Evolutionary conservation across 2,888 invertebrate genomes (phyloP), one percentile per base, ranked within the genome.

Genomic region (Pardosa pseudoannulata): DNA sequence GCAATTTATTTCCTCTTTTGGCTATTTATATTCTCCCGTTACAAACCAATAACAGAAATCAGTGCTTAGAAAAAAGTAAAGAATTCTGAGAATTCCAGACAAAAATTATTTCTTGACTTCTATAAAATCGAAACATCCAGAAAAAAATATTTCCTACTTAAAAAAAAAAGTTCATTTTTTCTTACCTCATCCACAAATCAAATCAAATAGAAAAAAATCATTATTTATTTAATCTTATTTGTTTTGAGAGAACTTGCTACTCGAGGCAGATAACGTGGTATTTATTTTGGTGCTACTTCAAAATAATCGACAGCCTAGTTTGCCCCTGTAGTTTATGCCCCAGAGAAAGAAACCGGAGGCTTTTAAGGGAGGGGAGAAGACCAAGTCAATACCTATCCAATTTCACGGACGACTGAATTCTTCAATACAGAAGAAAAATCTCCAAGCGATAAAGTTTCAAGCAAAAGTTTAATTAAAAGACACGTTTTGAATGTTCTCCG

Each of bases 381-480:
- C 28, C 68, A 56, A 82, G 75, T 75, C 82, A 76, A 82, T 82
- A 82, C 82, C 82, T 82, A 73, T 82, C 75, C 82, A 82, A 82
- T 82, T 82, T 82, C 82, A 82, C 27, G 82, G 64, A 7, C 39
- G 75, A 64, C 31, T 31, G 82, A 29, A 1, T 70, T 75, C 64
- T 46, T 82, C 82, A 75, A 82, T 82, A 82, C 82, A 76, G 70
- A 82, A 75, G 82, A 82, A 75, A 82, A 82, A 82, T 82, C 70
- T 64, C n/a, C 71, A 36, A 28, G 75, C 65, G 82, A 82, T 75
- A 75, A 82, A 82, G 82, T 82, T 82, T 76, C 41, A 64, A 68
- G 56, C 70, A 74, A 82, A 82, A 82, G 82, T 82, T 82, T 82
- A 82, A 82, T 82, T 82, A 82, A 82, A 82, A 81, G 75, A 70